Evolutionary conservation across 2,888 invertebrate species (phyloP).

Genomic region (Allophyes oxyacanthae): DNA sequence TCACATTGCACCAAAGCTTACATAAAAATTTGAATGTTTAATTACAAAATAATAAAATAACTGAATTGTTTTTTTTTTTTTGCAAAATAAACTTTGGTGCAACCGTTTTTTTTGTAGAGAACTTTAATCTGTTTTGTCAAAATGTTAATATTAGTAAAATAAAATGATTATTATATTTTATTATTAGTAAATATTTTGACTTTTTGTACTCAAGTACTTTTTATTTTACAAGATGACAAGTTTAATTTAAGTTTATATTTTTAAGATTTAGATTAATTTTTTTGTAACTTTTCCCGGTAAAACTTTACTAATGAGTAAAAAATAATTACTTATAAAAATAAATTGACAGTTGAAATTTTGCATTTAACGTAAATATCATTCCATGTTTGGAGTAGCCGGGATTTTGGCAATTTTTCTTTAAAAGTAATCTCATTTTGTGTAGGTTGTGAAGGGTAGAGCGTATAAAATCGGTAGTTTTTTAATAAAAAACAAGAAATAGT

Average conservation of each 20-base stretch:
- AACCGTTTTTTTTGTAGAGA: constrained; percentile 16
- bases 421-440: constrained; percentile 82
- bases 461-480: constrained; percentile 63
- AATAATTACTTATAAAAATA: constrained; percentile 13
- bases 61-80: background rate
- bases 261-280: constrained; percentile 46
- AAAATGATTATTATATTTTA: constrained; percentile 11
- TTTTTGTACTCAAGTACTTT: constrained; percentile 25
- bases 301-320: constrained; percentile 44
- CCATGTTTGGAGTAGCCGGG: constrained; percentile 74
- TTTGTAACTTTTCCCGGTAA: constrained; percentile 45
- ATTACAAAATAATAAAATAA: no score
- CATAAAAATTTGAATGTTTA: constrained; percentile 3
- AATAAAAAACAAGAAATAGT: constrained; percentile 7
- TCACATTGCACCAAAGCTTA: constrained; percentile 37
- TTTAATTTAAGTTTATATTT: constrained; percentile 40
- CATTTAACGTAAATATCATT: constrained; percentile 73
- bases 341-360: constrained; percentile 52
- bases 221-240: constrained; percentile 52
- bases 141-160: constrained; percentile 36
- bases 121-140: constrained; percentile 16
- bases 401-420: constrained; percentile 73
- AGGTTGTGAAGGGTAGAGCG: constrained; percentile 78
- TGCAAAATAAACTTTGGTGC: constrained; percentile 35
- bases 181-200: constrained; percentile 33